Conservation (phyloP, 1,140 invertebrate genomes). For the Caenorhabditis elegans region WBcel235 BX284603.4:2686001-2686500, state of each 20-base stretch:
- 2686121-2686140: slow-evolving; percentile 21
- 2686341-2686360: background rate
- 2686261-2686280: background rate
- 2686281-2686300: slow-evolving; percentile 26
- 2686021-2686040: no score
- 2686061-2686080: no score
- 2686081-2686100: no score
- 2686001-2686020: no score
- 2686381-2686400: slow-evolving; percentile 49
- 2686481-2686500: no score
- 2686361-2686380: background rate
- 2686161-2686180: background rate
- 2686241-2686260: background rate
- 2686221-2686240: no score
- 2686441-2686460: slow-evolving; percentile 52
- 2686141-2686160: no score
- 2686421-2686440: slow-evolving; percentile 49
- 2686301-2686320: background rate
- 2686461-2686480: no score
- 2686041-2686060: no score
- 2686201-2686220: slow-evolving; percentile 36
- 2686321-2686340: background rate
- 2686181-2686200: background rate
- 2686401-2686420: slow-evolving; percentile 52
- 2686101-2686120: no score